phyloP scores from a whole-genome alignment of 2,888 invertebrate species.

The Tipula confusa region DNA sequence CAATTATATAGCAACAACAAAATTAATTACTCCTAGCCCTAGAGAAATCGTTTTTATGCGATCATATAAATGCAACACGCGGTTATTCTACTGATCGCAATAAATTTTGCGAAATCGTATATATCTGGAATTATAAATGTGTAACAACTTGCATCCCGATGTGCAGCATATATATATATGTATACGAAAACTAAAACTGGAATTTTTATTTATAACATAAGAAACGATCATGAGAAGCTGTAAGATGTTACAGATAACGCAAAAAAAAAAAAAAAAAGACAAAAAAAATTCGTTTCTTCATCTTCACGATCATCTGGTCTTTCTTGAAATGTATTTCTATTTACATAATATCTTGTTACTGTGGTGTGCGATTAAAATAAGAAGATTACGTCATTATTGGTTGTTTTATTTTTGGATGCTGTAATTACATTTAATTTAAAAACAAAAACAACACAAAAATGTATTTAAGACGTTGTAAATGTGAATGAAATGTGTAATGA shows the following conservation, averaged over 20 bases:
- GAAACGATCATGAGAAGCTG: conserved; percentile 3
- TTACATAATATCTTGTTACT: neutral
- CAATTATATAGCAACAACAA: neutral
- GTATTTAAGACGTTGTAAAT: neutral
- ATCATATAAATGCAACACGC: neutral
- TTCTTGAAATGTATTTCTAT: neutral
- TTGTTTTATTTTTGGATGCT: neutral
- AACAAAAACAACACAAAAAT: neutral
- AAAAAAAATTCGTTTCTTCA: neutral
- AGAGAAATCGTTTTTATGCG: neutral
- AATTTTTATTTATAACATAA: neutral
- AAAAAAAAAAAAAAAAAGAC: neutral
- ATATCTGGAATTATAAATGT: neutral
- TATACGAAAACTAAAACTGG: neutral
- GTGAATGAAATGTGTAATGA: neutral
- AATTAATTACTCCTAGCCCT: neutral
- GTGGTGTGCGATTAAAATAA: neutral
- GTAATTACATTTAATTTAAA: neutral
- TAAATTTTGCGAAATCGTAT: neutral
- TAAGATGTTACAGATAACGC: neutral
- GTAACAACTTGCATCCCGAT: neutral
- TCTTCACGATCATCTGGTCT: neutral
- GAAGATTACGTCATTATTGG: neutral
- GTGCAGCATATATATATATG: neutral
- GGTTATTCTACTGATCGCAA: neutral